These are phyloP conservation scores for Dolomedes plantarius DNA, from an alignment of 2,888 invertebrate species.

Conservation along the genomic window DNA sequence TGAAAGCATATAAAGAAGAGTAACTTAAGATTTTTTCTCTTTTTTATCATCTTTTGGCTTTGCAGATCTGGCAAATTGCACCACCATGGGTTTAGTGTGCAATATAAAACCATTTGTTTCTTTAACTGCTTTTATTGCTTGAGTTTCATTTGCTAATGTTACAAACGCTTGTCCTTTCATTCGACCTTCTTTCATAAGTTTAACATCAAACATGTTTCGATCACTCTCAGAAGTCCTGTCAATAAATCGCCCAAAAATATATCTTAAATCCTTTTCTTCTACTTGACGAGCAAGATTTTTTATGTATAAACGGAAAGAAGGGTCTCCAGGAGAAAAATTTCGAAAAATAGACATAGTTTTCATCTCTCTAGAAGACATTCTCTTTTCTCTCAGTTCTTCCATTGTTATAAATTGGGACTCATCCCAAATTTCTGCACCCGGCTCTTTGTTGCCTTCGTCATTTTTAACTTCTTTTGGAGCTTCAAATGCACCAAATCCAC, in stretches of 20 bases:
- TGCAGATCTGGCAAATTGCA: slow-evolving; percentile 77
- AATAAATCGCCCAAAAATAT: slow-evolving; percentile 54
- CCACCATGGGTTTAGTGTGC: slow-evolving; percentile 92
- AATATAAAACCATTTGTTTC: slow-evolving; percentile 92
- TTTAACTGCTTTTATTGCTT: slow-evolving; percentile 85
- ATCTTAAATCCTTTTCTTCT: slow-evolving; percentile 79
- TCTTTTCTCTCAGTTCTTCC: slow-evolving; percentile 83
- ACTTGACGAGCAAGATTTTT: slow-evolving; percentile 92
- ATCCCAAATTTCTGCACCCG: slow-evolving; percentile 72
- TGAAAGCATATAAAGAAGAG: not conserved
- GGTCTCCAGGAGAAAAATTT: slow-evolving; percentile 88
- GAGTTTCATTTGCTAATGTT: slow-evolving; percentile 84
- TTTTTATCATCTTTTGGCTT: slow-evolving; percentile 60
- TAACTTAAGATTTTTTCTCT: slow-evolving; percentile 19
- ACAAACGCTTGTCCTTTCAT: slow-evolving; percentile 98
- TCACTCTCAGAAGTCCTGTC: slow-evolving; percentile 36
- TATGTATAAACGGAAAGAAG: slow-evolving; percentile 90
- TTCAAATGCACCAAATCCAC: slow-evolving; percentile 67
- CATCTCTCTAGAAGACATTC: slow-evolving; percentile 84
- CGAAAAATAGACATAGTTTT: slow-evolving; percentile 86
- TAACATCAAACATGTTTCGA: slow-evolving; percentile 81
- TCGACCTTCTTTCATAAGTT: slow-evolving; percentile 93
- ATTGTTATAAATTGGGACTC: slow-evolving; percentile 80
- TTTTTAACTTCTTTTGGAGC: slow-evolving; percentile 73
- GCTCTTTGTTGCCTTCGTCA: slow-evolving; percentile 72